Evolutionary conservation across 2,797 vertebrate species (phyloP).

Genomic region (Malurus leucopterus): DNA sequence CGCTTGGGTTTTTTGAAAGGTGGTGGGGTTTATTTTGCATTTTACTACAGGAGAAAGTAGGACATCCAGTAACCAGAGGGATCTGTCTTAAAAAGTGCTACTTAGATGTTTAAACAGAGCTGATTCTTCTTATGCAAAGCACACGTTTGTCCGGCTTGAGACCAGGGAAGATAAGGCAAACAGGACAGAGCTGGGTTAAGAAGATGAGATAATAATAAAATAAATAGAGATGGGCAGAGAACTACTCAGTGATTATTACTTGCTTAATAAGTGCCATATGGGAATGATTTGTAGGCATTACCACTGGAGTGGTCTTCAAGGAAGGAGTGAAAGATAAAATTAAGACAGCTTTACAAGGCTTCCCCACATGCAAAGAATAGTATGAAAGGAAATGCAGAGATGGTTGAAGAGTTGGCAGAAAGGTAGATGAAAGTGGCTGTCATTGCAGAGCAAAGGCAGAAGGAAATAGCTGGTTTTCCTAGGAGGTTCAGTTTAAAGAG

Average conservation of each 20-base stretch:
- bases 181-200: neutral
- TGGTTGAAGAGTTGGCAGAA: neutral
- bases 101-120: neutral
- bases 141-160: neutral
- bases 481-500: neutral
- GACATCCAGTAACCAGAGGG: neutral
- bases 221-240: neutral
- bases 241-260: conserved; percentile 10
- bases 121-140: neutral
- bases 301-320: neutral
- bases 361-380: neutral
- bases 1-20: neutral
- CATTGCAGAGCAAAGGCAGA: neutral
- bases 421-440: neutral
- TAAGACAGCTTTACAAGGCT: conserved; percentile 15
- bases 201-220: conserved; percentile 1
- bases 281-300: conserved; percentile 22
- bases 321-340: conserved; percentile 2
- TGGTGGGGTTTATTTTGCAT: neutral
- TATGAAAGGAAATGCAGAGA: neutral
- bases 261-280: conserved; percentile 3
- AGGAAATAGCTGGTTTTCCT: neutral
- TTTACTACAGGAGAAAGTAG: neutral
- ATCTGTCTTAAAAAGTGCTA: neutral
- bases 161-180: conserved; percentile 2